Conservation (phyloP, 1,140 invertebrate genomes). For the Bombus balteatus region DNA sequence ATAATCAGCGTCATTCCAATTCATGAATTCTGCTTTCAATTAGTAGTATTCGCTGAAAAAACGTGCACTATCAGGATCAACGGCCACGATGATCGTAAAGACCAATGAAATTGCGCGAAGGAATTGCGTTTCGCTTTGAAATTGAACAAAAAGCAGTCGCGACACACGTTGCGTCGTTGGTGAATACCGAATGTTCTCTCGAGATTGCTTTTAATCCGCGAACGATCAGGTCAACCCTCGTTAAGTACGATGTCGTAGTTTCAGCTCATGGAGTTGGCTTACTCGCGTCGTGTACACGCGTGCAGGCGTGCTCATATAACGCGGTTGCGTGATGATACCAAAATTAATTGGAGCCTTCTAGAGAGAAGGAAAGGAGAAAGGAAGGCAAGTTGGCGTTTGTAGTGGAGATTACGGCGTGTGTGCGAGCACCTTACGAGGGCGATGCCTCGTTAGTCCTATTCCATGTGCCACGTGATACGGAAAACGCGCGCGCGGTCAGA, state of each 20-base stretch:
- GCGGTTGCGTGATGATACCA: slow-evolving; percentile 49
- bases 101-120: neutral
- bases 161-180: neutral
- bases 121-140: neutral
- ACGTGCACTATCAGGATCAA: neutral
- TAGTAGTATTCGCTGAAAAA: neutral
- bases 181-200: neutral
- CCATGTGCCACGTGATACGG: slow-evolving; percentile 36
- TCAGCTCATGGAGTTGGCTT: neutral
- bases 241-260: slow-evolving; percentile 29
- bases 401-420: neutral
- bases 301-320: slow-evolving; percentile 19
- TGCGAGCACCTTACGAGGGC: slow-evolving; percentile 7
- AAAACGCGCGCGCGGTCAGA: slow-evolving; percentile 13
- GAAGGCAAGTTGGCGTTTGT: slow-evolving; percentile 22
- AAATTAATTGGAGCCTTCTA: slow-evolving; percentile 43
- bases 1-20: neutral
- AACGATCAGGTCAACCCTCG: slow-evolving; percentile 29
- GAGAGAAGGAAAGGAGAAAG: neutral
- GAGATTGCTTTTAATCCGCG: slow-evolving; percentile 13
- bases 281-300: neutral
- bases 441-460: slow-evolving; percentile 48
- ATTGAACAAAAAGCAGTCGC: neutral
- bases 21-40: neutral
- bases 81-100: neutral